Percentiles rank a stretch among this genome's conserved stretches.
phyloP scores from a whole-genome alignment of 2,113 vertebrate species.

The Heteronetta atricapilla region DNA sequence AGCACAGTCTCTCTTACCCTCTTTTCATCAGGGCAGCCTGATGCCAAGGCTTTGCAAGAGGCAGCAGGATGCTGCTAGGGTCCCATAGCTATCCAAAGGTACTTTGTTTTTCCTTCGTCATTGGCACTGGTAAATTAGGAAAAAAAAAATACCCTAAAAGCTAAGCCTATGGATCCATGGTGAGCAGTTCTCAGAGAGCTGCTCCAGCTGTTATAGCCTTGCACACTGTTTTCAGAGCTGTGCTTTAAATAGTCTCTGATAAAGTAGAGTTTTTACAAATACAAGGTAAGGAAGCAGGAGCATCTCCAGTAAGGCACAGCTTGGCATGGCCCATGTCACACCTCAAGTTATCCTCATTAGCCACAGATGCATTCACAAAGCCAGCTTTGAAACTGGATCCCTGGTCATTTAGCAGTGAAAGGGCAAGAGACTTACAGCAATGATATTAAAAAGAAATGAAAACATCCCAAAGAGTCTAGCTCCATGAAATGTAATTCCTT shows the following conservation, averaged over 20 bases:
- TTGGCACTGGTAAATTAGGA: not conserved
- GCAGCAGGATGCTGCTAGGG: not conserved
- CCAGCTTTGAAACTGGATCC: constrained; percentile 27
- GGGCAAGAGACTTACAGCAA: constrained; percentile 12
- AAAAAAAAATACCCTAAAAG: not conserved
- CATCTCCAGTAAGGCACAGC: constrained; percentile 11
- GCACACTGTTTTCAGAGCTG: not conserved
- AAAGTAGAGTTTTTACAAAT: constrained; percentile 7
- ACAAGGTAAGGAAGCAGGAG: not conserved
- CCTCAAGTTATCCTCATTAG: constrained; percentile 48
- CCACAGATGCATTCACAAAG: constrained; percentile 43
- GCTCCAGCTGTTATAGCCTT: not conserved
- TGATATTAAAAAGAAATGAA: constrained; percentile 29
- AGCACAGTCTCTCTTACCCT: not conserved
- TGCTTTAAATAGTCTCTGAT: not conserved
- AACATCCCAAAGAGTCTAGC: constrained; percentile 24
- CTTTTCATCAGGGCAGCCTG: not conserved
- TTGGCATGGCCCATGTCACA: constrained; percentile 27
- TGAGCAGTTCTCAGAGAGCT: not conserved
- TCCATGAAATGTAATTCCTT: constrained; percentile 57
- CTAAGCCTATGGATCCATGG: not conserved
- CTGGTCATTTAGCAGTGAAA: constrained; percentile 45
- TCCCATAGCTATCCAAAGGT: not conserved
- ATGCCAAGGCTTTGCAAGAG: not conserved
- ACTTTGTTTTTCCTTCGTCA: not conserved